These are phyloP conservation scores for Clistopyga incitator DNA, from an alignment of 2,888 invertebrate genomes.

Conservation along the genomic window DNA sequence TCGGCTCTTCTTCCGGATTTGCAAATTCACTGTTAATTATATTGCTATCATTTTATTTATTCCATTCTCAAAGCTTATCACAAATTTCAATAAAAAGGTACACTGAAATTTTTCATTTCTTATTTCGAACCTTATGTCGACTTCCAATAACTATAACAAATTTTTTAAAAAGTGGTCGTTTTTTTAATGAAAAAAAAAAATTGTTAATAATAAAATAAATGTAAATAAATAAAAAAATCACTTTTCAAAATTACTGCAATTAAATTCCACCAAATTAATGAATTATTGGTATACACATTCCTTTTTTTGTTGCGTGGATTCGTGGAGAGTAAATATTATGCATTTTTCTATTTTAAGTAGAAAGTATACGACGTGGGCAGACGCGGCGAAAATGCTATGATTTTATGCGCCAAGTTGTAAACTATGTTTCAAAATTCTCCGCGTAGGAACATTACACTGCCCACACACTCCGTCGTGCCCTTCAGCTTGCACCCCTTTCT, in stretches of 20 bases:
- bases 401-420: background rate
- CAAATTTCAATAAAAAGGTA: too few relatives aligned
- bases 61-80: too few relatives aligned
- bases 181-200: too few relatives aligned
- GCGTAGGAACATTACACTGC: background rate
- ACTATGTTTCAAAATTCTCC: constrained; percentile 8
- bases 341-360: background rate
- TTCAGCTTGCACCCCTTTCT: background rate
- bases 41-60: too few relatives aligned
- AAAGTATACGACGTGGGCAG: background rate
- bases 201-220: too few relatives aligned
- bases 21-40: background rate
- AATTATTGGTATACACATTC: background rate
- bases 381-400: background rate
- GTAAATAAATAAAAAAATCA: too few relatives aligned
- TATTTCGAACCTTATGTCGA: too few relatives aligned
- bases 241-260: background rate
- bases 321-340: background rate
- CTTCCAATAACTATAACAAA: too few relatives aligned
- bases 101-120: too few relatives aligned
- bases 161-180: too few relatives aligned
- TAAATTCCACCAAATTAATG: background rate
- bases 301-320: background rate
- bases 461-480: background rate
- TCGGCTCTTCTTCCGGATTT: background rate